Evolutionary conservation across 2,797 vertebrate genomes (phyloP), one percentile per base, ranked within the genome.

Genomic region (Halcyon chelicuti): DNA sequence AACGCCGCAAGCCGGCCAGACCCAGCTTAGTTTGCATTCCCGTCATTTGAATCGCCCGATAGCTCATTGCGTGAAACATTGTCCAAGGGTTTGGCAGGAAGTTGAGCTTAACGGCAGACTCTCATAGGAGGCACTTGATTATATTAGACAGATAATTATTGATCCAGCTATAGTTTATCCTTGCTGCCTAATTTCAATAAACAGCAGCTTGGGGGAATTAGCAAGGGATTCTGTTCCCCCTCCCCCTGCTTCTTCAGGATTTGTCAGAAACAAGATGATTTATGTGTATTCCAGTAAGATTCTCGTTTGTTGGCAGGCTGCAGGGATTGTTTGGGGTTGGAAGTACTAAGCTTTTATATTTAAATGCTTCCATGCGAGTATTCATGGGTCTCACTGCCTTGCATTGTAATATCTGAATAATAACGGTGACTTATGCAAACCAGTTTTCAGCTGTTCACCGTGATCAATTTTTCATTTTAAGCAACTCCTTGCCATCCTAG

Each of bases 151-250:
- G 97, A 96, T 96, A 94, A 61, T 86, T 92, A 98, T 98, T 89
- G 98, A 98, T 96, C 97, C 33, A 31, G 86, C 89, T 77, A 90
- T 67, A 77, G 97, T 94, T 96, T 97, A 96, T 97, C 97, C 97
- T 97, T 65, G 89, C 97, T 95, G 98, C 97, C 98, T 98, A 97
- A 98, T 98, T 98, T 98, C 98, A 98, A 98, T 98, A 98, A 98
- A 97, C 95, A 97, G 97, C 97, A 96, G 97, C 96, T 98, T 92
- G 97, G 96, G 91, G 86, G 97, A 97, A 98, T 98, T 97, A 97
- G 95, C 96, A 93, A 93, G 96, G 97, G 96, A 97, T 97, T 55
- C 78, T 44, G 10, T 76, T 92, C 65, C 57, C 93, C 94, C 94
- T 95, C 92, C 91, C 57, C 57, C 55, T 70, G 87, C 96, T 95